Conservation (phyloP, 2,888 invertebrate species). For the Brassicogethes aeneus region DNA sequence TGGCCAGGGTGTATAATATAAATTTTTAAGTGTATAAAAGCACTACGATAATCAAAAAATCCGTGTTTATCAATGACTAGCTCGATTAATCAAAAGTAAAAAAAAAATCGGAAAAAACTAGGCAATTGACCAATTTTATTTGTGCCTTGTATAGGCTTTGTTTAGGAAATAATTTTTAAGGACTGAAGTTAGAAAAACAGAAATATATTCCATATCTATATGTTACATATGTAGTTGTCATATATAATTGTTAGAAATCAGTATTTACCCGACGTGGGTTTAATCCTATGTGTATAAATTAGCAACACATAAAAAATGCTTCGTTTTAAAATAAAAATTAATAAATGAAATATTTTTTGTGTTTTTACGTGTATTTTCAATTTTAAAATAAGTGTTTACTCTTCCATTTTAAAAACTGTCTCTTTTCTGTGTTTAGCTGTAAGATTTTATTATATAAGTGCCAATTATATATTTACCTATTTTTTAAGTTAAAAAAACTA, state of each 20-base stretch:
- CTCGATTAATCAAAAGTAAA: no score
- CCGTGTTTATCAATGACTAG: no score
- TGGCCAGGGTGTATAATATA: no score
- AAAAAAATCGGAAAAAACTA: conserved; percentile 2
- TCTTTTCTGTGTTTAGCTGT: background rate
- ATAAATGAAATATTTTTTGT: no score
- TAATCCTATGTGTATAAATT: no score
- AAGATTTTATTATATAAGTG: background rate
- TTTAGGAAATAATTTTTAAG: conserved; percentile 16
- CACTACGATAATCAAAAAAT: no score
- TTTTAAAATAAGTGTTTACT: conserved; percentile 4
- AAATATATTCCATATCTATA: conserved; percentile 22
- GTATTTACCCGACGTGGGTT: background rate
- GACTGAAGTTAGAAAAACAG: conserved; percentile 14
- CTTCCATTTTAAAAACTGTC: background rate
- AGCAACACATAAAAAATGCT: no score
- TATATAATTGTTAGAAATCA: conserved; percentile 6
- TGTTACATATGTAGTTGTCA: conserved; percentile 15
- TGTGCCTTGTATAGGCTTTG: conserved; percentile 39
- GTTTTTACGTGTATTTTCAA: background rate
- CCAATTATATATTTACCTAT: background rate
- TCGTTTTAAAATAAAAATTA: no score
- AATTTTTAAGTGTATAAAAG: no score
- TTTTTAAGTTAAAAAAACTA: no score
- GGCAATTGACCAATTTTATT: conserved; percentile 38